These are phyloP conservation scores for Heliothis peltigera DNA, from an alignment of 2,888 invertebrate genomes.

Conservation along the genomic window DNA sequence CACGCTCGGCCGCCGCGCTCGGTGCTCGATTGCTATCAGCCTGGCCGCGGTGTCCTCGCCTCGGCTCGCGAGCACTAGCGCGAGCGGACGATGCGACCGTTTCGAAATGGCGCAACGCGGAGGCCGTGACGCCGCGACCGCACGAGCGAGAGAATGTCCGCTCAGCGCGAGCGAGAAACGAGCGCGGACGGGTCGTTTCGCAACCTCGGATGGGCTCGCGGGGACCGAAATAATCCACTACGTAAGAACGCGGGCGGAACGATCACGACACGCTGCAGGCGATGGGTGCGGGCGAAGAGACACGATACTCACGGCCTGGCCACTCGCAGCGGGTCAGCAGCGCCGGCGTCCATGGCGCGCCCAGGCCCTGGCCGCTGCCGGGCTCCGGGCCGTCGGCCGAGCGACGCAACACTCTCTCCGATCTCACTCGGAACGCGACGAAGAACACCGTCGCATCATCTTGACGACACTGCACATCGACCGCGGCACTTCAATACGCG, in stretches of 20 bases:
- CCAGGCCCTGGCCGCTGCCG: slow-evolving; percentile 88
- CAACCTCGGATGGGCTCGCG: slow-evolving; percentile 84
- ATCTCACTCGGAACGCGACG: slow-evolving; percentile 88
- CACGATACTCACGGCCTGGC: slow-evolving; percentile 89
- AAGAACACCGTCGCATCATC: slow-evolving; percentile 88
- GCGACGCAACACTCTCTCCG: slow-evolving; percentile 88
- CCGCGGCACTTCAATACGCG: slow-evolving; percentile 85
- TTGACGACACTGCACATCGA: slow-evolving; percentile 88
- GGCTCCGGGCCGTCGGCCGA: slow-evolving; percentile 87
- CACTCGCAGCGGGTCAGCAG: slow-evolving; percentile 87
- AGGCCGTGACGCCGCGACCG: slow-evolving; percentile 88
- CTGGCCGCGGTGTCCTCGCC: slow-evolving; percentile 80
- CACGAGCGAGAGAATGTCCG: slow-evolving; percentile 88
- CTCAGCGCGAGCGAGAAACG: slow-evolving; percentile 81
- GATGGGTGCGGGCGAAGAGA: slow-evolving; percentile 58
- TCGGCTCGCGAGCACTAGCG: slow-evolving; percentile 70
- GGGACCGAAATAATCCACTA: slow-evolving; percentile 86
- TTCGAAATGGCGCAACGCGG: slow-evolving; percentile 88
- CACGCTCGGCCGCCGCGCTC: slow-evolving; percentile 87
- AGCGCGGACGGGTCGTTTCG: slow-evolving; percentile 85
- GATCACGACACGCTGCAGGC: slow-evolving; percentile 71
- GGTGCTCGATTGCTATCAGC: slow-evolving; percentile 79
- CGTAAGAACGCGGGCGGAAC: slow-evolving; percentile 75
- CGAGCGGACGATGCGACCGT: slow-evolving; percentile 81
- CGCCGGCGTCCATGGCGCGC: slow-evolving; percentile 88